Evolutionary conservation across 2,888 invertebrate genomes (phyloP), one percentile per base, ranked within the genome.

Genomic region (Acanthacorydalis orientalis): DNA sequence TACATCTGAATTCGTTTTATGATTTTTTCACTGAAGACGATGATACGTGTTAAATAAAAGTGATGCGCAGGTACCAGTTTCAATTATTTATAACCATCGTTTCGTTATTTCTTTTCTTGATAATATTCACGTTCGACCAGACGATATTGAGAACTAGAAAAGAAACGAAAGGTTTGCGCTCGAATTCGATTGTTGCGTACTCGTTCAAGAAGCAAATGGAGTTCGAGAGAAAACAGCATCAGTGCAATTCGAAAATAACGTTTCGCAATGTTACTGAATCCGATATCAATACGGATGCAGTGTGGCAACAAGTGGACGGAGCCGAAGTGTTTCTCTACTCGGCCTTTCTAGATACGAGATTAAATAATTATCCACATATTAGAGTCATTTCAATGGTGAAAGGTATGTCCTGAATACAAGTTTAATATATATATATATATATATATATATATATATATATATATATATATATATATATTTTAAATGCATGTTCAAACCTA

Each of bases 151-250:
- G 23, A 23, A 23, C 23, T 23, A 23, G 23, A 23, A 23, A 23
- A 23, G 23, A 23, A 23, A 23, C 23, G 23, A 23, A 23, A 23
- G 23, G 23, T 23, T 23, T 14, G 10, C 37, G 12, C 23, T 72
- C 75, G 65, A 68, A 68, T 57, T 75, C 75, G 51, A 74, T 77
- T 53, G 72, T 77, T 52, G 76, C 72, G 15, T 77, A 76, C 62
- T 77, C 77, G 33, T 73, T 72, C 57, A 69, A 65, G 52, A 71
- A 70, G 56, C 69, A 65, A 55, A 71, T 69, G 4, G 70, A 72
- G 59, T 62, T 72, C 64, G 70, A 72, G 51, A 60, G 65, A 55
- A 65, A 67, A 53, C 61, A 64, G 11, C 56, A 68, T 9, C 68
- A 66, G 1, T 64, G 63, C 35, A 62, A 60, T 50, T 69, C 69